phyloP scores from a whole-genome alignment of 1,140 invertebrate species.

The Acyrthosiphon pisum region DNA sequence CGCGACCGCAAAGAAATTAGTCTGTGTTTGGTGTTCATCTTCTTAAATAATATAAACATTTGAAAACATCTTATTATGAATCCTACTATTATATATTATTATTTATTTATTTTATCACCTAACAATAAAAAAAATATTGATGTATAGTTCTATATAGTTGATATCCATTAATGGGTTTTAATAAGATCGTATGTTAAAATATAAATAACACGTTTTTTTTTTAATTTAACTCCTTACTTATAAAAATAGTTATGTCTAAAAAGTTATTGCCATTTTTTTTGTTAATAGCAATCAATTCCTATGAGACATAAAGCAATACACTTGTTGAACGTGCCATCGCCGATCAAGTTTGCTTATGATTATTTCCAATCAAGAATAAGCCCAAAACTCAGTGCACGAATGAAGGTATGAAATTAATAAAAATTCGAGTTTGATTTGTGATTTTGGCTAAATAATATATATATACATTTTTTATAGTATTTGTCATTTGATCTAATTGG shows the following conservation, averaged over 20 bases:
- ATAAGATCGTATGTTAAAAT: not conserved
- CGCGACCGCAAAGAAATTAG: not conserved
- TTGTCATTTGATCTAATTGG: not conserved
- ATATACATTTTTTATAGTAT: not conserved
- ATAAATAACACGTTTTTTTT: not conserved
- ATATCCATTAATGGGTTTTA: not conserved
- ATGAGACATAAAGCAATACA: slow-evolving; percentile 78
- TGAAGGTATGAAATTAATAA: slow-evolving; percentile 65
- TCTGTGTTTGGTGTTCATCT: no score
- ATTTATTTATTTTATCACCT: no score
- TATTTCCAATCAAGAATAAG: slow-evolving; percentile 74
- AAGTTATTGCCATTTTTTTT: not conserved
- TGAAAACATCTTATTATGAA: no score
- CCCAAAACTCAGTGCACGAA: slow-evolving; percentile 73
- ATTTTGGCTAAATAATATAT: not conserved
- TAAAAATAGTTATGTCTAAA: not conserved
- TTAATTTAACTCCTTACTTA: not conserved
- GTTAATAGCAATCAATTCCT: slow-evolving; percentile 75
- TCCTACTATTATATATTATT: no score
- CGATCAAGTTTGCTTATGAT: slow-evolving; percentile 75
- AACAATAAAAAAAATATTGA: no score
- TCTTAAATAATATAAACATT: no score
- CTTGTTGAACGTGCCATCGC: slow-evolving; percentile 73
- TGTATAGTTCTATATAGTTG: not conserved
- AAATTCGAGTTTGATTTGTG: not conserved